Conservation (phyloP, 2,797 vertebrate genomes). For the Semotilus atromaculatus region DNA sequence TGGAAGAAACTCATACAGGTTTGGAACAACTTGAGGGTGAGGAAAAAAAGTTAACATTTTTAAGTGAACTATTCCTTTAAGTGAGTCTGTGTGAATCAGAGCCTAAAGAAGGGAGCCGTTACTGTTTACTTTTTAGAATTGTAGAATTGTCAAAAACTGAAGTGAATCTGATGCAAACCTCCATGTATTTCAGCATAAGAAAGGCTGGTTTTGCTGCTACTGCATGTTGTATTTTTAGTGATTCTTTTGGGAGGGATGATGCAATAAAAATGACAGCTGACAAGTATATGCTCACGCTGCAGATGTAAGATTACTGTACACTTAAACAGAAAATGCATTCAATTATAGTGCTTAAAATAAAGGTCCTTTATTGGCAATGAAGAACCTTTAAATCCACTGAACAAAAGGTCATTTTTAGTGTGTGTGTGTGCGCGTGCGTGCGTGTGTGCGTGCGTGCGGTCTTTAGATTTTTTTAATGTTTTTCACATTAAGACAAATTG, state of each 20-base stretch:
- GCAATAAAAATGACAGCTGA: slow-evolving; percentile 35
- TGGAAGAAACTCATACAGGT: too few relatives aligned
- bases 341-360: not conserved
- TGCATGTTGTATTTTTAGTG: slow-evolving; percentile 37
- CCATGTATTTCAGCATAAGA: slow-evolving; percentile 36
- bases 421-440: too few relatives aligned
- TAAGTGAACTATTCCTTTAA: not conserved
- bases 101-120: not conserved
- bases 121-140: not conserved
- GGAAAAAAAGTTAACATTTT: too few relatives aligned
- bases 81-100: not conserved
- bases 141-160: not conserved
- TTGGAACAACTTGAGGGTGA: too few relatives aligned
- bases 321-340: not conserved
- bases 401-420: not conserved
- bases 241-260: slow-evolving; percentile 38
- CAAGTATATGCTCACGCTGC: not conserved
- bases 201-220: slow-evolving; percentile 16
- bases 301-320: not conserved
- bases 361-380: not conserved
- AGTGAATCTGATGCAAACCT: not conserved
- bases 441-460: too few relatives aligned
- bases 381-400: not conserved
- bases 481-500: too few relatives aligned
- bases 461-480: too few relatives aligned